Conservation (phyloP, 2,113 vertebrate species). For the Xiphophorus maculatus region DNA sequence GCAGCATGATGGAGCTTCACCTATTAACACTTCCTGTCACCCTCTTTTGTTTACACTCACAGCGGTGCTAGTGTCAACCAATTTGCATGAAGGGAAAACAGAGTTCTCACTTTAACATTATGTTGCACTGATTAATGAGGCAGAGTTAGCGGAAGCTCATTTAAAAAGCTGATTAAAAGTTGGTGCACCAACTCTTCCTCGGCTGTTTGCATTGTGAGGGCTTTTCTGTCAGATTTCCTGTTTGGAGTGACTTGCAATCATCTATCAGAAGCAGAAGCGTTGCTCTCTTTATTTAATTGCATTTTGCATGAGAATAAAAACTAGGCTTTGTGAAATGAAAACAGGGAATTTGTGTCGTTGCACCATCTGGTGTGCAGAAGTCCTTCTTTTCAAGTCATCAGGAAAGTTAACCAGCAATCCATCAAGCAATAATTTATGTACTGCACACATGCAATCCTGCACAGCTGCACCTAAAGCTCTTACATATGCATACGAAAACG, state of each 20-base stretch:
- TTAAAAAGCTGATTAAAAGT: slow-evolving; percentile 38
- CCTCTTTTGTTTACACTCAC: slow-evolving; percentile 19
- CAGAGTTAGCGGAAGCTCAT: neutral
- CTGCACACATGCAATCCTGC: slow-evolving; percentile 11
- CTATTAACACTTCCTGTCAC: slow-evolving; percentile 34
- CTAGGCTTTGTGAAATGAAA: neutral
- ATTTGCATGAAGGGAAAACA: slow-evolving; percentile 48
- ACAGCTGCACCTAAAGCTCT: slow-evolving; percentile 25
- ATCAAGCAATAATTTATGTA: slow-evolving; percentile 29
- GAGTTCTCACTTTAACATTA: slow-evolving; percentile 16
- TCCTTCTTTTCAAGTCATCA: neutral
- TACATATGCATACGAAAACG: slow-evolving; percentile 12
- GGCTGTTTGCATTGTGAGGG: neutral
- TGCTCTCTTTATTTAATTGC: neutral
- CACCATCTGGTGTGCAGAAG: slow-evolving; percentile 40
- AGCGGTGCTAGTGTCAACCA: slow-evolving; percentile 1
- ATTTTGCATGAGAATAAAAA: neutral
- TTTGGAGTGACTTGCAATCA: neutral
- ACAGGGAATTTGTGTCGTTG: neutral
- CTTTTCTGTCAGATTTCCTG: neutral
- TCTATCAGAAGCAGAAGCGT: neutral
- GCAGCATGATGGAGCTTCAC: slow-evolving; percentile 28
- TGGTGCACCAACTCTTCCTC: neutral
- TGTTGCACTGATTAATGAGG: slow-evolving; percentile 39
- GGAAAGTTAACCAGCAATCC: slow-evolving; percentile 6